Percentiles rank a stretch among this genome's conserved stretches.
Conservation (phyloP, 2,888 invertebrate genomes). For the Pinctada fucata region DNA sequence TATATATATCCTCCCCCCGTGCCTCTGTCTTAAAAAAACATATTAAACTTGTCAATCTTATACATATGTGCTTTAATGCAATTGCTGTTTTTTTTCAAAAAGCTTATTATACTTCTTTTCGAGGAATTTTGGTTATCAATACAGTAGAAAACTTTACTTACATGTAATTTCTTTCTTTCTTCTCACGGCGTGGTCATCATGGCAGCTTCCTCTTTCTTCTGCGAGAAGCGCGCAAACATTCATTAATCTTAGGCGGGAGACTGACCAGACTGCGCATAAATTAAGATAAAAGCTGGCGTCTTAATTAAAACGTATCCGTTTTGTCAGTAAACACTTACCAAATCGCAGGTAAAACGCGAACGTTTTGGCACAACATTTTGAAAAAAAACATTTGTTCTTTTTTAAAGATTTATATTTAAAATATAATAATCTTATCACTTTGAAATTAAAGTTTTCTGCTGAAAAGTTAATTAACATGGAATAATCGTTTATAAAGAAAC, state of each 20-base stretch:
- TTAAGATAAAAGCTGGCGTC: too few relatives aligned
- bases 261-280: not conserved
- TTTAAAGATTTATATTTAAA: not conserved
- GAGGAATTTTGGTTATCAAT: not conserved
- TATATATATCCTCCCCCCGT: not conserved
- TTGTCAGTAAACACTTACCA: not conserved
- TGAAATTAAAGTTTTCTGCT: not conserved
- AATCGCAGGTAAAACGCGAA: not conserved
- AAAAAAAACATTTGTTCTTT: not conserved
- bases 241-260: not conserved
- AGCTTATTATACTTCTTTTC: not conserved
- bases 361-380: not conserved
- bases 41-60: not conserved
- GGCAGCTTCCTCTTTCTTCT: not conserved
- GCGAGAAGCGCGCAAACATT: not conserved
- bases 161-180: too few relatives aligned
- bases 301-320: not conserved
- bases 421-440: not conserved
- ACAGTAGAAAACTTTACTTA: not conserved
- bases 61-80: not conserved
- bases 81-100: not conserved
- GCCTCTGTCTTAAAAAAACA: not conserved
- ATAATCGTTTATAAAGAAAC: not conserved
- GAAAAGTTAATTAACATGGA: not conserved
- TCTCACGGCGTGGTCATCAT: not conserved